Conservation (phyloP, 2,888 invertebrate species). For the Tipula vernalis region DNA sequence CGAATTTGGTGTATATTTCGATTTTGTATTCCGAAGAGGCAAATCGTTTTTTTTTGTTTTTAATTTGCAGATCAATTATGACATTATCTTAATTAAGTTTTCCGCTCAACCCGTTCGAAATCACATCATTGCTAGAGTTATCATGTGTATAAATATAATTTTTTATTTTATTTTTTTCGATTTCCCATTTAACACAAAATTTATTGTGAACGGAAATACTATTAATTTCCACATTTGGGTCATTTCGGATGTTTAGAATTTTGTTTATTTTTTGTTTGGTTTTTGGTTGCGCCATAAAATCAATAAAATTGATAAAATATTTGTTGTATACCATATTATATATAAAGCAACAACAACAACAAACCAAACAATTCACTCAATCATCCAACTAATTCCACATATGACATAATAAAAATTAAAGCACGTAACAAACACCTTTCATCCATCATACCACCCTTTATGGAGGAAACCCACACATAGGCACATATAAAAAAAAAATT, state of each 20-base stretch:
- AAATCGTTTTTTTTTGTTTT: background rate
- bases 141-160: background rate
- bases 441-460: background rate
- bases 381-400: constrained; percentile 4
- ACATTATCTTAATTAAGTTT: background rate
- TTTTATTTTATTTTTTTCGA: background rate
- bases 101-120: background rate
- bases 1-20: background rate
- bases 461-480: background rate
- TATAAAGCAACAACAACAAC: background rate
- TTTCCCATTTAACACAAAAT: background rate
- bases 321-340: background rate
- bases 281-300: background rate
- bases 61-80: background rate
- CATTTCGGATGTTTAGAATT: background rate
- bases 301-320: background rate
- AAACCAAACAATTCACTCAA: background rate
- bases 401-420: background rate
- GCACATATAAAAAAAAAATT: background rate
- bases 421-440: background rate
- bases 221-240: background rate
- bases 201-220: background rate
- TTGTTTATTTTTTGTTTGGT: background rate
- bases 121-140: background rate
- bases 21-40: background rate